Conservation (phyloP, 2,113 vertebrate genomes). For the Arenaria interpres region DNA sequence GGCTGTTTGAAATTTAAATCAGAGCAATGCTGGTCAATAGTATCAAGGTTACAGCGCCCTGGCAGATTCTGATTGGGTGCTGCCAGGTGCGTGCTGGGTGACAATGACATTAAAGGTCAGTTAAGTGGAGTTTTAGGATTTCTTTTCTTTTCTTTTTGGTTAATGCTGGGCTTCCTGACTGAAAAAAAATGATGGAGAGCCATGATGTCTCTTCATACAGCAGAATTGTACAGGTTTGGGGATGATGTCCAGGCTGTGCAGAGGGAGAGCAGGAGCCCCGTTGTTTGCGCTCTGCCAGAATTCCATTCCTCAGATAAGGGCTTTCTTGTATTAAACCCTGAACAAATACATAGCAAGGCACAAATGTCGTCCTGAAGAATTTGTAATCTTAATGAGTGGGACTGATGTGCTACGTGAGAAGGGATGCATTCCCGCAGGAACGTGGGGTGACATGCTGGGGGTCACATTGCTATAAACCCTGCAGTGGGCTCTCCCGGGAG, state of each 20-base stretch:
- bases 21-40: slow-evolving; percentile 75
- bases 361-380: not conserved
- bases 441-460: not conserved
- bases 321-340: not conserved
- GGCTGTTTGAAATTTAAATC: slow-evolving; percentile 83
- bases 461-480: accelerated
- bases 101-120: slow-evolving; percentile 44
- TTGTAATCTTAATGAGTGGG: not conserved
- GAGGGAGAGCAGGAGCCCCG: not conserved
- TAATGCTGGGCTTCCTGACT: not conserved
- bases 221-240: not conserved
- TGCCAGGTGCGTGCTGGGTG: slow-evolving; percentile 10
- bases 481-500: not conserved
- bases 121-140: not conserved
- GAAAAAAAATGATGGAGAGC: not conserved
- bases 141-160: not conserved
- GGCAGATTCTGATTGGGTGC: slow-evolving; percentile 42
- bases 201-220: not conserved
- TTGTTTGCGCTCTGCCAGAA: not conserved
- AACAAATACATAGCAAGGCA: not conserved
- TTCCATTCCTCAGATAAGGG: not conserved
- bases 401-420: not conserved
- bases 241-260: not conserved
- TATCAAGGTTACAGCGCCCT: slow-evolving; percentile 53
- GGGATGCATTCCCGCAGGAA: not conserved